Evolutionary conservation across 2,888 invertebrate genomes (phyloP).

Genomic region (Salticus scenicus): DNA sequence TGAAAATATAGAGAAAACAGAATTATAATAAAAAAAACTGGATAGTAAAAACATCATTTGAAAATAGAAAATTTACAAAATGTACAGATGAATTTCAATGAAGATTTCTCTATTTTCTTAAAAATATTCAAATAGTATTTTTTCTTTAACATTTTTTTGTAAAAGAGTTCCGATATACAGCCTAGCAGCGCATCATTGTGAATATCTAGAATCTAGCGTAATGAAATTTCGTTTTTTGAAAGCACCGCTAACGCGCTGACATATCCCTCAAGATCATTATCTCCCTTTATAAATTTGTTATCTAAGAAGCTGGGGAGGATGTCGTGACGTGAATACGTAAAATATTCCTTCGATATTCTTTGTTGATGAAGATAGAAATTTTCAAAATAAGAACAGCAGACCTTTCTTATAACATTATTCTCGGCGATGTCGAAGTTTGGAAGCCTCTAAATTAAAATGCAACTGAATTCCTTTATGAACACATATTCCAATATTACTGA

Average conservation of each 20-base stretch:
- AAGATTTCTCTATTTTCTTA: too few relatives aligned
- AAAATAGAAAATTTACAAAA: too few relatives aligned
- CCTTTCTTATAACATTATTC: neutral
- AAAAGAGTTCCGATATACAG: neutral
- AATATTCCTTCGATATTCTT: neutral
- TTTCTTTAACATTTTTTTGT: too few relatives aligned
- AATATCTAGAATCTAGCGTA: conserved; percentile 14
- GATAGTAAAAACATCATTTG: too few relatives aligned
- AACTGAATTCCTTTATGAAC: too few relatives aligned
- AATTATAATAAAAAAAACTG: too few relatives aligned
- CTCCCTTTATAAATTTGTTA: conserved; percentile 64
- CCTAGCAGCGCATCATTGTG: neutral
- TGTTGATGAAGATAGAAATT: neutral
- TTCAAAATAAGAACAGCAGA: neutral
- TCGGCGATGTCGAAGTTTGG: neutral
- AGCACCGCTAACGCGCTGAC: conserved; percentile 42
- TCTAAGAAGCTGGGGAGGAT: conserved; percentile 1
- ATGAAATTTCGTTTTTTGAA: conserved; percentile 62
- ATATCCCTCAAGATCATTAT: conserved; percentile 69
- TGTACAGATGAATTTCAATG: too few relatives aligned
- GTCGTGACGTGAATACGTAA: conserved; percentile 59
- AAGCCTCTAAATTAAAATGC: too few relatives aligned
- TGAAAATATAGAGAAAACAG: too few relatives aligned
- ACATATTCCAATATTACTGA: too few relatives aligned
- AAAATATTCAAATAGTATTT: too few relatives aligned